Evolutionary conservation across 2,888 invertebrate genomes (phyloP).

Genomic region (Liodrosophila aerea): DNA sequence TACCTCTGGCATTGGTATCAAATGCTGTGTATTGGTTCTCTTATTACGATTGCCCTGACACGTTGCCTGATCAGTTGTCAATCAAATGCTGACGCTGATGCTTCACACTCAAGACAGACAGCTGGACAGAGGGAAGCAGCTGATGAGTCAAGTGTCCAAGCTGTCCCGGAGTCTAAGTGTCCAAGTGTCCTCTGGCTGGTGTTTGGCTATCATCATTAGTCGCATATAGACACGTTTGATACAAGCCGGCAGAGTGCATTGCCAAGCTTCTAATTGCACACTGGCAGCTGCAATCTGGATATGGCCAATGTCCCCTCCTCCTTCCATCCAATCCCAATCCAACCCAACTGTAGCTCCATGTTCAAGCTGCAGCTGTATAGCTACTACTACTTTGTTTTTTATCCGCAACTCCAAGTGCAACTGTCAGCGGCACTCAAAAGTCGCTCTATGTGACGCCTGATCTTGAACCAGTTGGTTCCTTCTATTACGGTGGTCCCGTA

Average conservation of each 20-base stretch:
- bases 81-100: constrained; percentile 73
- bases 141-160: background rate
- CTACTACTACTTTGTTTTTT: constrained; percentile 22
- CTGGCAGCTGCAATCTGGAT: constrained; percentile 65
- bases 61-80: constrained; percentile 73
- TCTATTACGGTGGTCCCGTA: constrained; percentile 68
- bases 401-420: constrained; percentile 27
- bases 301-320: constrained; percentile 20
- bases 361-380: constrained; percentile 21
- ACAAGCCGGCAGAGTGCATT: constrained; percentile 52
- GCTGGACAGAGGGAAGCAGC: constrained; percentile 2
- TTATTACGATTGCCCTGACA: constrained; percentile 3
- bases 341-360: constrained; percentile 16
- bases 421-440: constrained; percentile 61
- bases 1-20: constrained; percentile 33
- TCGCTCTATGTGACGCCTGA: constrained; percentile 64
- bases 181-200: constrained; percentile 1
- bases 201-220: constrained; percentile 71
- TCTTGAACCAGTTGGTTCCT: constrained; percentile 72
- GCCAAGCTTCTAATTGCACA: constrained; percentile 64
- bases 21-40: background rate
- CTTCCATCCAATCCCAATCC: background rate
- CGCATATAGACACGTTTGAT: constrained; percentile 73
- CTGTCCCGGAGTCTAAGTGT: background rate
- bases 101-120: constrained; percentile 70